Evolutionary conservation across 2,113 vertebrate species (phyloP), one percentile per base, ranked within the genome.

Genomic region (Formicarius rufipectus): DNA sequence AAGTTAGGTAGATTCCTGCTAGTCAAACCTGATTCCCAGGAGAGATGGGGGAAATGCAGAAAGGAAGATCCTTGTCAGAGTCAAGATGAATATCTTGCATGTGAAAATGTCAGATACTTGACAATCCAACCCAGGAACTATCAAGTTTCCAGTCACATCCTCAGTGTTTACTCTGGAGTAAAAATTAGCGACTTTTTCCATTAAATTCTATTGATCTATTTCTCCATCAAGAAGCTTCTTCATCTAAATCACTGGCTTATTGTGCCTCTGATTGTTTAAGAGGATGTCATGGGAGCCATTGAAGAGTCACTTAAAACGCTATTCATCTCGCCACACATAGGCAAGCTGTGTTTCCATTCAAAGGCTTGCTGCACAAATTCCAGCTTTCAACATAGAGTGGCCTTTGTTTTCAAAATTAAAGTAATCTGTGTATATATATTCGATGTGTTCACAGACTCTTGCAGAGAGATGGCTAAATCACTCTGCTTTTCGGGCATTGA

Each of bases 111-210:
- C 76, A 78, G 73, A 66, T 90, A 42, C 71, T 71, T 92, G 50
- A 80, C 81, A 91, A 84, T 90, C 60, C 64, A 90, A 30, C 10
- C 14, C 31, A 90, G 76, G 53, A 93, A 84, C 76, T 92, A 93
- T 96, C 21, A 25, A 60, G 52, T 95, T 95, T 96, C 93, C 83
- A 92, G 73, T 96, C 92, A 96, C 90, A 86, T 96, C 88, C 89
- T 96, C 83, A 95, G 44, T 35, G 37, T 89, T 93, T 91, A 90
- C 92, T 90, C 86, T 79, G 76, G 77, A 94, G 88, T 84, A 93
- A 95, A 96, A 95, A 95, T 90, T 53, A 93, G 86, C 94, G 80
- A 94, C 66, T 96, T 90, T 75, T 93, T 21, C 88, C 83, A 93
- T 92, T 87, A 94, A 92, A 89, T 84, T 58, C 69, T 75, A 84